Evolutionary conservation across 2,113 vertebrate species (phyloP), one percentile per base, ranked within the genome.

Genomic region (Gymnarchus niloticus): DNA sequence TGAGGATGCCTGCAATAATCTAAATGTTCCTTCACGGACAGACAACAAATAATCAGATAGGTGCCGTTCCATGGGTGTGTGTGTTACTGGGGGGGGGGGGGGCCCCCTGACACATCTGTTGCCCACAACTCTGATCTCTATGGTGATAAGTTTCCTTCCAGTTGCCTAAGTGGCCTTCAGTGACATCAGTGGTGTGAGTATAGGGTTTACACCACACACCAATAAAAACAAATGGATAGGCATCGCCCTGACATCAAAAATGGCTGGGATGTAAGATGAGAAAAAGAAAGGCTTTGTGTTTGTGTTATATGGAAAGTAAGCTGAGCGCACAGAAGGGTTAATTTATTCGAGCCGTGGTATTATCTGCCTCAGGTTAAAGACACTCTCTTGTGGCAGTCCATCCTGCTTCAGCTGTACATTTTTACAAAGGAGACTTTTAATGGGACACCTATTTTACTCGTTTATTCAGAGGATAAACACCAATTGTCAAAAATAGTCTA

Each of bases 101-200:
- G 65, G 5, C 65, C 33, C 33, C 46, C 41, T 81, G 77, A 81
- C 1, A n/a, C 44, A 21, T 28, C 10, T 81, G 23, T 23, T 49
- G 44, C 12, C 14, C 41, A 33, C 14, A 21, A 37, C 65, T 69
- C 65, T 37, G 33, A 33, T 69, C 33, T 69, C 65, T 37, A 73
- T 73, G 65, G 65, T 81, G 77, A 81, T 49, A 80, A 80, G 48
- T 48, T 51, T 57, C n/a, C n/a, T n/a, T n/a, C n/a, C n/a, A 37
- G 33, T 73, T 41, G 65, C 65, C 65, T n/a, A n/a, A n/a, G n/a
- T n/a, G n/a, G n/a, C n/a, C n/a, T n/a, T n/a, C 65, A 37, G 65
- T 33, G 61, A 37, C 61, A n/a, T 46, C 12, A 78, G 21, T 78
- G 48, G 7, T 78, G 44, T 57, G 10, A 56, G 52, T 12, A 12